These are phyloP conservation scores for Buceros bicornis DNA, from an alignment of 2,797 vertebrate genomes.

Conservation along the genomic window DNA sequence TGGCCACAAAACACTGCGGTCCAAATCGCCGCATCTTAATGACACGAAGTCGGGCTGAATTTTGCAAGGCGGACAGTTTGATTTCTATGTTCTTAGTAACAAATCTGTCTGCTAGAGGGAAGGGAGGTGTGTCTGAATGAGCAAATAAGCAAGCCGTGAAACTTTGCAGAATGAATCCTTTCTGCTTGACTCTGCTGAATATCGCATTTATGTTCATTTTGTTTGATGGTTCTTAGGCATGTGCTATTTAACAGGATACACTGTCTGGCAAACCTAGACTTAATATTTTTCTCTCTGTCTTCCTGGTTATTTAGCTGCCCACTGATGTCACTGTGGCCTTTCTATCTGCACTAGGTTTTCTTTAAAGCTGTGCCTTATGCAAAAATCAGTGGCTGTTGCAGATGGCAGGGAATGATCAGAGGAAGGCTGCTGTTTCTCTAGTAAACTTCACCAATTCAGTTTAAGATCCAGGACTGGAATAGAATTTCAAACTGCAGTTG, in stretches of 20 bases:
- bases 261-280: background rate
- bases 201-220: background rate
- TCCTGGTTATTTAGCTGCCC: background rate
- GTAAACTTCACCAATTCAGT: background rate
- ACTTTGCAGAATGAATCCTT: background rate
- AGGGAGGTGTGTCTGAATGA: background rate
- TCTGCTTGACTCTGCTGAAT: background rate
- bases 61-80: background rate
- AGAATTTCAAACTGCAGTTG: conserved; percentile 20
- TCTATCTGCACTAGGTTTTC: background rate
- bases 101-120: background rate
- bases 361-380: background rate
- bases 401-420: background rate
- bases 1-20: background rate
- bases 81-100: background rate
- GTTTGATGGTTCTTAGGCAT: background rate
- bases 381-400: background rate
- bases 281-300: background rate
- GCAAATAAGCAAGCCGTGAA: background rate
- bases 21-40: background rate
- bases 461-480: background rate
- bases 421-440: background rate
- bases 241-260: background rate
- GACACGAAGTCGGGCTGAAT: background rate
- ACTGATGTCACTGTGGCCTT: background rate